Evolutionary conservation across 2,113 vertebrate genomes (phyloP), one percentile per base, ranked within the genome.

Genomic region (Ploceus nigricollis): DNA sequence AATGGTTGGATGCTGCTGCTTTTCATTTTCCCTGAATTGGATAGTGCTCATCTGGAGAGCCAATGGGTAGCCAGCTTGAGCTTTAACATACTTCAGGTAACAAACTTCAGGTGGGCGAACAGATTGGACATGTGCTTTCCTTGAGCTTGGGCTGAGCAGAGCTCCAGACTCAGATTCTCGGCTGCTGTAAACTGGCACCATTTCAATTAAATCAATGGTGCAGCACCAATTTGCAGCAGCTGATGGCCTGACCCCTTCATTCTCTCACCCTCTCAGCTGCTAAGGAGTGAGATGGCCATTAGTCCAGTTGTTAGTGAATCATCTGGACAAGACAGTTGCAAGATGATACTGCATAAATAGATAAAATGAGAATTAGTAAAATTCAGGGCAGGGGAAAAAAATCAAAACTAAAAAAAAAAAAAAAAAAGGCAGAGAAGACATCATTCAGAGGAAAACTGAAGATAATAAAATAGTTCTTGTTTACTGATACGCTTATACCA

Each of bases 201-300:
- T 84, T 94, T 91, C 96, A 94, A 94, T 87, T 92, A 91, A 92
- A 90, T 66, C 89, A 93, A 92, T 90, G 79, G 73, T 72, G 89
- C 66, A 7, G 93, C 91, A 91, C 89, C 82, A 82, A 95, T 96
- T 82, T 90, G 85, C 84, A 95, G 78, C 95, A 93, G 94, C 91
- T 93, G 91, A 97, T 87, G 82, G 65, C 78, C 82, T 97, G 93
- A 89, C 91, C 84, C 60, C 51, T 61, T 93, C 75, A 75, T 88
- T 96, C 76, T 83, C 81, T 91, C 73, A 82, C 64, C 66, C 79
- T 82, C 87, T 93, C 85, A 82, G 72, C 84, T 86, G 79, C 89
- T 97, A 92, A 96, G 96, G 96, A 98, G 93, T 15, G 71, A 96
- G 95, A 97, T 21, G 90, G 92, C 95, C 89, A 97, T 98, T 97